Evolutionary conservation across 2,888 invertebrate species (phyloP), one percentile per base, ranked within the genome.

Genomic region (Latrodectus hesperus): DNA sequence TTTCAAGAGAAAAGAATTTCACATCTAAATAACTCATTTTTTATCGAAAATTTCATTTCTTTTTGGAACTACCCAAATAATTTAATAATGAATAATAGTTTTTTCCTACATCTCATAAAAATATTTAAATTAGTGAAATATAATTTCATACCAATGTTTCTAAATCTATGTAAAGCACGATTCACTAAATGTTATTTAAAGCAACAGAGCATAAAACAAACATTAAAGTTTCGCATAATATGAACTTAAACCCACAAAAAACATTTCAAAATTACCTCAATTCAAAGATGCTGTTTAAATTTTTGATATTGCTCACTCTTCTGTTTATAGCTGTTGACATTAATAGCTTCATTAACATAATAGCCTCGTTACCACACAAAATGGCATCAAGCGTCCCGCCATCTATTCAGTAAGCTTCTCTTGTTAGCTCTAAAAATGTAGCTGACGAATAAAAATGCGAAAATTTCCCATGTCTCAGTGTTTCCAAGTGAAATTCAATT

Each of bases 261-360:
- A 49, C 52, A 49, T 73, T 73, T 74, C 53, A 73, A 81, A 74
- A 67, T 81, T 49, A 12, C 65, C 65, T 64, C 22, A 72, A 73
- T 81, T 64, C 73, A 67, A 73, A 73, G 65, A 53, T 53, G 26
- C 52, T 73, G 38, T 51, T 67, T 73, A 81, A 73, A 81, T 81
- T 73, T 53, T 74, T 73, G 73, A 72, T 80, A 72, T 73, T 71
- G 67, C 12, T 38, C 55, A 60, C 72, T 72, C 65, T 72, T 81
- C 72, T 74, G 81, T 73, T 81, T 81, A 52, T 73, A 81, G 73
- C 73, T 81, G 81, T 67, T 81, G 81, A 81, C 81, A 74, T 74
- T 81, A 81, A 81, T 81, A 81, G 81, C 73, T 81, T 81, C 81
- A 81, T 81, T 81, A 81, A 73, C 81, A 81, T 81, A 81, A 72